Evolutionary conservation across 2,113 vertebrate genomes (phyloP).

Genomic region (Axis porcinus): DNA sequence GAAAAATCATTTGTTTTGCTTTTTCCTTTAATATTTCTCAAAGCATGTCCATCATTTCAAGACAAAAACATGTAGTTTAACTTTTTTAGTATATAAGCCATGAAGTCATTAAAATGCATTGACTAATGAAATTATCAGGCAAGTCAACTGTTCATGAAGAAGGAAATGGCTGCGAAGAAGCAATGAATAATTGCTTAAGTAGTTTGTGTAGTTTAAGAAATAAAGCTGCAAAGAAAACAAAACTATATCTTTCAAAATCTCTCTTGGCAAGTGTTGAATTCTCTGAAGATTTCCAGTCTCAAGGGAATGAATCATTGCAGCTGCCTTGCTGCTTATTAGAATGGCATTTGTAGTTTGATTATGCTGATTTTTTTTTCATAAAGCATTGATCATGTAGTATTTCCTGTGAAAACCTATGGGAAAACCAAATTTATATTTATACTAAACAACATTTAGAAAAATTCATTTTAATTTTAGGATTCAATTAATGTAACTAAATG

Average conservation of each 20-base stretch:
- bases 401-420: background rate
- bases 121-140: slow-evolving; percentile 11
- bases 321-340: background rate
- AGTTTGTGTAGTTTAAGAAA: background rate
- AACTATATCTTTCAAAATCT: background rate
- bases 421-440: slow-evolving; percentile 13
- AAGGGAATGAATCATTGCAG: background rate
- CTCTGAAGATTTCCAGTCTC: background rate
- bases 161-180: background rate
- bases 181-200: background rate
- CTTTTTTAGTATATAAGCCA: background rate
- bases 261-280: background rate
- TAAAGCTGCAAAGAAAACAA: slow-evolving; percentile 8
- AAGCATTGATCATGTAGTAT: background rate
- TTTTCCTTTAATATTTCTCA: background rate
- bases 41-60: background rate
- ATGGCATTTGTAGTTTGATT: background rate
- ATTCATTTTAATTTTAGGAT: slow-evolving; percentile 7
- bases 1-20: background rate
- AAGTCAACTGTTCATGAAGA: background rate
- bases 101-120: background rate
- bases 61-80: background rate
- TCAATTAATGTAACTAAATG: background rate
- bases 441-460: slow-evolving; percentile 17
- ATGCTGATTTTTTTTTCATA: background rate